Percentiles rank a stretch among this genome's conserved stretches.
Conservation (phyloP, 2,113 vertebrate genomes). For the Apodemus speciosus region DNA sequence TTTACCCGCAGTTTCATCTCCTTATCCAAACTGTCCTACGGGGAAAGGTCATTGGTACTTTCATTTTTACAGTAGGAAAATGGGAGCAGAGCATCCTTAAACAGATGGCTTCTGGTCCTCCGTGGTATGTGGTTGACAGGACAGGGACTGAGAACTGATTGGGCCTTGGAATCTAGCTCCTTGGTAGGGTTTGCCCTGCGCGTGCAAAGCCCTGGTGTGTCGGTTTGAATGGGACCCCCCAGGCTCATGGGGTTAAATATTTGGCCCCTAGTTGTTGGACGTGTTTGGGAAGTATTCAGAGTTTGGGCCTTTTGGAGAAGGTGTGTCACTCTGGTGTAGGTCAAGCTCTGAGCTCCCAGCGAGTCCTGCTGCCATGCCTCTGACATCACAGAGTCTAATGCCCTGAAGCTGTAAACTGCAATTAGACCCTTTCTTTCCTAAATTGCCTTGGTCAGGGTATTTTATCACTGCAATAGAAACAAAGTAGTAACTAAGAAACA, state of each 20-base stretch:
- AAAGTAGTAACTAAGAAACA: no score
- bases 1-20: not conserved
- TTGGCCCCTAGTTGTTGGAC: not conserved
- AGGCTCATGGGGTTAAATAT: not conserved
- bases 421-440: not conserved
- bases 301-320: not conserved
- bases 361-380: not conserved
- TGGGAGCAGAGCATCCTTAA: not conserved
- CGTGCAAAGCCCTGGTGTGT: not conserved
- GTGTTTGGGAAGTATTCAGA: not conserved
- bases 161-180: not conserved
- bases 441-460: not conserved
- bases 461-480: not conserved
- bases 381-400: no score
- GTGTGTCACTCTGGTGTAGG: not conserved
- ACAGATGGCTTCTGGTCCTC: not conserved
- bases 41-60: not conserved
- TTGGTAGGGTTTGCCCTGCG: not conserved
- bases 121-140: not conserved
- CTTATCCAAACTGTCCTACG: not conserved
- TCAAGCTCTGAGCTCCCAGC: not conserved
- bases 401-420: not conserved
- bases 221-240: not conserved
- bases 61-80: not conserved
- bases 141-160: not conserved